Evolutionary conservation across 2,113 vertebrate genomes (phyloP), one percentile per base, ranked within the genome.

Genomic region (Bettongia penicillata): DNA sequence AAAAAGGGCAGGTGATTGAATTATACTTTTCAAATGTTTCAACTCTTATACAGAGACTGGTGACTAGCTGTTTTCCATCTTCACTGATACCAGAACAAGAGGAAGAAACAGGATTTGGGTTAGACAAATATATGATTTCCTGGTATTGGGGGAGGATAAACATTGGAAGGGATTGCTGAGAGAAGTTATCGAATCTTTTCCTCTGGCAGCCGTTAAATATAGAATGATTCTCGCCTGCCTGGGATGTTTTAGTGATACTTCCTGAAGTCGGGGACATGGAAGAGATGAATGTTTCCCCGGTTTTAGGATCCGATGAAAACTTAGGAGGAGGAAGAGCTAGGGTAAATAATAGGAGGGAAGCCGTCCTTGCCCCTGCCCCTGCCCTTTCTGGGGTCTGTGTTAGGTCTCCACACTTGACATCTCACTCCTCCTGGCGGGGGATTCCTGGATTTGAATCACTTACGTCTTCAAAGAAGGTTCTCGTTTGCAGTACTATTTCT

Each of bases 391-490:
- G 14, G 51, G 47, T 3, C 51, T 90, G 23, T 53, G 90, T 43
- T 43, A 84, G 68, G n/a, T 43, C n/a, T 84, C 37, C 68, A 84
- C n/a, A 84, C n/a, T 61, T 77, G 50, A 89, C 53, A 48, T 2
- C 51, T 61, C 52, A 24, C 51, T 96, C 89, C 6, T 68, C 90
- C 43, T 89, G 68, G 92, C 90, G 57, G 51, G 90, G 93, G 49
- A 43, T n/a, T 93, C 68, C 55, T 8, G 6, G 95, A 93, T 84
- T 47, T 48, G 61, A 43, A 47, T 94, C 92, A 97, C 97, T 98
- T 96, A 98, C 97, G 0, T 98, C 98, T 97, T 98, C 98, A 95
- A 97, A 97, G 96, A 98, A 98, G 49, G 97, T 98, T 96, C 98
- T 97, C 0, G 97, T 97, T 91, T 98, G 97, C 37, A 98, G 96